Percentiles rank a stretch among this genome's conserved stretches.
Conservation (phyloP, 2,113 vertebrate species). For the Gavialis gangeticus region DNA sequence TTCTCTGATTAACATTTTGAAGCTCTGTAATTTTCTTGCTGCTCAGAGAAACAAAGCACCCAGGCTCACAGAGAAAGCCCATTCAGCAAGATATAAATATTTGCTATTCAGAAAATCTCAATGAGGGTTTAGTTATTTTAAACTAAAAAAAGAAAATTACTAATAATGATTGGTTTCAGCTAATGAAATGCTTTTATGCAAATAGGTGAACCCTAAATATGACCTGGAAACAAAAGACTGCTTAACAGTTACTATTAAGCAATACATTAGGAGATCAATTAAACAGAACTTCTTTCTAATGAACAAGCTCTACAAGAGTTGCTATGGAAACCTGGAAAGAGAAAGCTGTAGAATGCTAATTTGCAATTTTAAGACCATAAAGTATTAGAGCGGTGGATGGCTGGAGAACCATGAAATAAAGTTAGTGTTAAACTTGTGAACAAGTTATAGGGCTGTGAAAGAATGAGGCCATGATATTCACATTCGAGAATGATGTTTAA, state of each 20-base stretch:
- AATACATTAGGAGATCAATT: conserved; percentile 99
- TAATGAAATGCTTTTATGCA: conserved; percentile 99
- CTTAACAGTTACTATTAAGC: conserved; percentile 95
- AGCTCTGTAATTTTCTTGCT: conserved; percentile 88
- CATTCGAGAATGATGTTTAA: background rate
- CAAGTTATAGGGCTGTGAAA: background rate
- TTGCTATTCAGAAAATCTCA: conserved; percentile 92
- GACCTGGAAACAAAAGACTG: conserved; percentile 99
- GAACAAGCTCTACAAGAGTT: conserved; percentile 78
- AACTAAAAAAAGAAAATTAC: conserved; percentile 93
- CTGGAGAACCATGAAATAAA: conserved; percentile 4
- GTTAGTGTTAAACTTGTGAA: background rate
- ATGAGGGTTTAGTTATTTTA: conserved; percentile 94
- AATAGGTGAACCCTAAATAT: conserved; percentile 95
- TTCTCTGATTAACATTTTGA: conserved; percentile 86
- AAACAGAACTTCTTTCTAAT: conserved; percentile 94
- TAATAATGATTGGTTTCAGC: conserved; percentile 98
- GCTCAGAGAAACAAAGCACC: conserved; percentile 83
- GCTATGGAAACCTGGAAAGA: conserved; percentile 65
- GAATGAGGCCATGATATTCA: background rate
- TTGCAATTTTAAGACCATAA: conserved; percentile 68
- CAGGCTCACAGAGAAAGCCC: conserved; percentile 86
- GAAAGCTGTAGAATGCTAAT: conserved; percentile 68
- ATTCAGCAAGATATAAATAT: conserved; percentile 94
- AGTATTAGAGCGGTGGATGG: conserved; percentile 21